Evolutionary conservation across 2,113 vertebrate species (phyloP), one percentile per base, ranked within the genome.

Genomic region (Dascyllus trimaculatus): DNA sequence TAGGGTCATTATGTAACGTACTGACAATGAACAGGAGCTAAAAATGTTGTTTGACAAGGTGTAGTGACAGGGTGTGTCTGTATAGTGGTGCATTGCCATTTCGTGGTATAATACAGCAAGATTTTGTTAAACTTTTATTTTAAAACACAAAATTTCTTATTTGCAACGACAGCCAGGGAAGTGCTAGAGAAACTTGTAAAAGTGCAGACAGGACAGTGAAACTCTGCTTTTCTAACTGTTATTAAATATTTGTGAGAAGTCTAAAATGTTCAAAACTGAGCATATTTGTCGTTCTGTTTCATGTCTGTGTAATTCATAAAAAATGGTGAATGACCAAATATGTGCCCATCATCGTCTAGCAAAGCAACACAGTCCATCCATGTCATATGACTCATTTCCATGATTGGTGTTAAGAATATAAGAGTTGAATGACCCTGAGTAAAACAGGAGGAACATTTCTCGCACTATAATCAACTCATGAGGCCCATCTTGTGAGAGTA

Each of bases 271-370:
- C 5, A 19, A 52, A 68, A n/a, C 15, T 19, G 32, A 26, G 38
- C 38, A 22, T 11, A 19, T 51, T 45, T 67, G 1, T 9, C 10
- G 1, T 19, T 70, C 18, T 67, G 19, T 22, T 32, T 4, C 17
- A 15, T 51, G 32, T 54, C 26, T 13, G 7, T 35, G 1, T 52
- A 15, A 77, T 80, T 72, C 38, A 78, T 75, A n/a, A 35, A 35
- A 40, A 40, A 17, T 22, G 21, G 65, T 81, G 70, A 78, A 60
- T 67, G 70, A 54, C 32, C 2, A 0, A 13, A 17, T 71, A 25
- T 62, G 48, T 35, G 25, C 46, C 17, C 22, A 52, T 61, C 68
- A 67, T 53, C 35, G 59, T 25, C 18, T 17, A 15, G 48, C 61
- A 43, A 29, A 74, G 19, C 11, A 61, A 25, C 48, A 48, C 46